A percentile compares a stretch with the other conserved stretches of the same genome.
Conservation (phyloP, 2,113 vertebrate genomes). For the Telmatochromis sp. region DNA sequence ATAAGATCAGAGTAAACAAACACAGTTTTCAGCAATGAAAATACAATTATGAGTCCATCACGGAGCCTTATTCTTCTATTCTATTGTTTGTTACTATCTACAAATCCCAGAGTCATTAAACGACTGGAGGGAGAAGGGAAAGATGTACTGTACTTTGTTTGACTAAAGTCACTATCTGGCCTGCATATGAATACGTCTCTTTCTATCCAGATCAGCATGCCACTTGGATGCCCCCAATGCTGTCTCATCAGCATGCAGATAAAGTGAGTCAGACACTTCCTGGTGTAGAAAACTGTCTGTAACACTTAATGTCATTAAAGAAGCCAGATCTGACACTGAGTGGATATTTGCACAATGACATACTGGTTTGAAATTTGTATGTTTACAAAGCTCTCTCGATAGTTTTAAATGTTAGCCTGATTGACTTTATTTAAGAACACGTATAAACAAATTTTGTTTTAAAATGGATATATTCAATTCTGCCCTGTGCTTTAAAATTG, state of each 20-base stretch:
- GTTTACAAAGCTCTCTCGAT: background rate
- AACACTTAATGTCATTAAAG: conserved; percentile 43
- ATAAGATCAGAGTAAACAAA: conserved; percentile 41
- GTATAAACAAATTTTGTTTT: background rate
- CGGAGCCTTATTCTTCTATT: conserved; percentile 13
- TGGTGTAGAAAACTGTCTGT: conserved; percentile 42
- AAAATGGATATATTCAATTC: background rate
- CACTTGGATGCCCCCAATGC: conserved; percentile 27
- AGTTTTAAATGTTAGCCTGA: background rate
- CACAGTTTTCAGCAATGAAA: conserved; percentile 38
- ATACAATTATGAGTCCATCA: conserved; percentile 51
- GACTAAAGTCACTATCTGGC: conserved; percentile 42
- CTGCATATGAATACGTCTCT: conserved; percentile 58
- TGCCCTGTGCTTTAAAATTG: background rate
- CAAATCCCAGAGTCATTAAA: conserved; percentile 56
- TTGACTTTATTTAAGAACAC: background rate
- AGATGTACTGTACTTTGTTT: conserved; percentile 47
- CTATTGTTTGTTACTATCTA: conserved; percentile 34
- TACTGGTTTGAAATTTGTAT: background rate
- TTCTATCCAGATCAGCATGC: conserved; percentile 44
- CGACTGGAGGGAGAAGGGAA: conserved; percentile 18
- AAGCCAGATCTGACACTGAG: background rate
- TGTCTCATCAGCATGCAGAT: conserved; percentile 53
- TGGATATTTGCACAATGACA: background rate
- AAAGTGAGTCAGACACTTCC: conserved; percentile 46